Percentiles rank a stretch among this genome's conserved stretches.
Evolutionary conservation across 2,113 vertebrate species (phyloP).

Genomic region (Agapornis roseicollis): DNA sequence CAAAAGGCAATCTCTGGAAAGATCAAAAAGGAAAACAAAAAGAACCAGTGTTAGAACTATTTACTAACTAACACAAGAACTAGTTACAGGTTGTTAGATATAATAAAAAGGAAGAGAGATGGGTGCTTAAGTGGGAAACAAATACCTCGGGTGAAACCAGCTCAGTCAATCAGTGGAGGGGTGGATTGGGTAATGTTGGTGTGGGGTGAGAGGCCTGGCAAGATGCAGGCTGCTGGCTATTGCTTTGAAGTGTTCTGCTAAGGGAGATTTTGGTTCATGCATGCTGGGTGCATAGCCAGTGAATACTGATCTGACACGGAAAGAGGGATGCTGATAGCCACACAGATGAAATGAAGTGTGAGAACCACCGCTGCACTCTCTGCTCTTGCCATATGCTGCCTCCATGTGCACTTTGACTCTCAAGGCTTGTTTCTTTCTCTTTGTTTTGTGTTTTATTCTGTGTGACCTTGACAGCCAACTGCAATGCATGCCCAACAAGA

Average conservation of each 20-base stretch:
- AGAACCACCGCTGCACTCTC: neutral
- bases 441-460: neutral
- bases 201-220: neutral
- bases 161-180: too few species aligned
- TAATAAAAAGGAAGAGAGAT: neutral
- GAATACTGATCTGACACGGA: neutral
- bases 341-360: neutral
- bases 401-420: neutral
- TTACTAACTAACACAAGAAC: slow-evolving; percentile 1
- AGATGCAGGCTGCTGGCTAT: neutral
- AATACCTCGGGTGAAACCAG: neutral
- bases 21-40: slow-evolving; percentile 3
- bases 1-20: slow-evolving; percentile 16
- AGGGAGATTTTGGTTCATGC: neutral
- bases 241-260: neutral
- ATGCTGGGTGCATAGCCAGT: fast-evolving
- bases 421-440: neutral
- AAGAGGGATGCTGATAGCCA: neutral
- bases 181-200: neutral
- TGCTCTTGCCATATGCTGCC: neutral
- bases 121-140: neutral
- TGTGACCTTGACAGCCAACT: neutral
- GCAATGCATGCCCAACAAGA: neutral
- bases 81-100: neutral
- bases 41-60: neutral